phyloP scores from a whole-genome alignment of 2,888 invertebrate species.

The Mystacides longicornis region DNA sequence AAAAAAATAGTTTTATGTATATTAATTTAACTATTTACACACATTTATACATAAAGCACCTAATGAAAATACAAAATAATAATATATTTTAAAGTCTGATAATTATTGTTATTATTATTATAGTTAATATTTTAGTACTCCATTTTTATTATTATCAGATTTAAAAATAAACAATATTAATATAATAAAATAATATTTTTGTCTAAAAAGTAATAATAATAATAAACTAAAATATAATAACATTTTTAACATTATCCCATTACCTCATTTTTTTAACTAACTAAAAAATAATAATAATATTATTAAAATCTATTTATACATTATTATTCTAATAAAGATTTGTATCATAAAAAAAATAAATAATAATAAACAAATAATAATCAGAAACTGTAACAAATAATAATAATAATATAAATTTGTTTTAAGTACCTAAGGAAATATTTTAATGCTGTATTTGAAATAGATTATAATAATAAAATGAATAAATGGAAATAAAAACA shows the following conservation, averaged over 20 bases:
- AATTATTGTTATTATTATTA: background rate
- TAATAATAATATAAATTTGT: background rate
- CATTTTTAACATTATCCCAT: background rate
- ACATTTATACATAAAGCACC: background rate
- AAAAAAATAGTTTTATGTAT: background rate
- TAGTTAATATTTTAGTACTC: background rate
- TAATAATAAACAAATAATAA: background rate
- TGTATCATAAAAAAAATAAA: no score
- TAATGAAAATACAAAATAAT: background rate
- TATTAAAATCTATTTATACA: background rate
- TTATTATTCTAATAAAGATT: no score
- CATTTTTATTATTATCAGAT: background rate
- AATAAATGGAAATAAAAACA: background rate
- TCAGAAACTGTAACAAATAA: background rate
- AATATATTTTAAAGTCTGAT: background rate
- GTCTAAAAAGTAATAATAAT: no score
- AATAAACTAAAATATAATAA: no score
- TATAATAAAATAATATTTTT: background rate
- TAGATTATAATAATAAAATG: background rate
- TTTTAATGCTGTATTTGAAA: no score
- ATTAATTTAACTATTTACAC: background rate
- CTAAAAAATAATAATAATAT: background rate
- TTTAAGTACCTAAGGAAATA: conserved; percentile 1
- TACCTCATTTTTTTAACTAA: background rate
- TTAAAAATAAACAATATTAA: no score